Conservation (phyloP, 2,113 vertebrate genomes). For the Orthonyx spaldingii region DNA sequence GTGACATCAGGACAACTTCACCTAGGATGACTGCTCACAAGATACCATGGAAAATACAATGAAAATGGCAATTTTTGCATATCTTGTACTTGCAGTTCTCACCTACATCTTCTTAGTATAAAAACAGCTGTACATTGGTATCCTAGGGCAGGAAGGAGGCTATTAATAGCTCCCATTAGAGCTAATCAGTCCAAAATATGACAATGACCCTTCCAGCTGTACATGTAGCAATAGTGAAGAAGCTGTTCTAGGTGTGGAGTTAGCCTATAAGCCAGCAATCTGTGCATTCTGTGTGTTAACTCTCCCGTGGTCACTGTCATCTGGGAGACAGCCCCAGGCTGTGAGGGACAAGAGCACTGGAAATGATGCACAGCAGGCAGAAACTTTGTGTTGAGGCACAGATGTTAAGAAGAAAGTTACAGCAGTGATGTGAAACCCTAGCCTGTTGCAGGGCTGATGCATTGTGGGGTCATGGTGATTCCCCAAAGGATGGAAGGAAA, state of each 20-base stretch:
- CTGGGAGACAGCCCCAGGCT: fast-evolving
- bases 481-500: not conserved
- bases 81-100: not conserved
- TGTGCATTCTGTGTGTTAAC: not conserved
- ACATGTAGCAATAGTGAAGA: not conserved
- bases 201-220: not conserved
- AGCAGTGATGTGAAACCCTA: not conserved
- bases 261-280: not conserved
- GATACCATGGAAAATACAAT: not conserved
- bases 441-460: not conserved
- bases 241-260: not conserved
- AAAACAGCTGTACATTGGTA: not conserved
- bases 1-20: not conserved
- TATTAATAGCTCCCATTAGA: not conserved
- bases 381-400: not conserved
- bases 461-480: fast-evolving
- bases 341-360: not conserved
- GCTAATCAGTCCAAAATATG: not conserved
- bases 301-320: not conserved
- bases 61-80: not conserved
- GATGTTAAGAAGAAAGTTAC: not conserved
- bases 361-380: not conserved
- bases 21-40: not conserved
- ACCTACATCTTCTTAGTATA: not conserved
- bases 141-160: not conserved